These are phyloP conservation scores for Xenopus laevis DNA, from an alignment of 2,113 vertebrate genomes.

Conservation along the genomic window DNA sequence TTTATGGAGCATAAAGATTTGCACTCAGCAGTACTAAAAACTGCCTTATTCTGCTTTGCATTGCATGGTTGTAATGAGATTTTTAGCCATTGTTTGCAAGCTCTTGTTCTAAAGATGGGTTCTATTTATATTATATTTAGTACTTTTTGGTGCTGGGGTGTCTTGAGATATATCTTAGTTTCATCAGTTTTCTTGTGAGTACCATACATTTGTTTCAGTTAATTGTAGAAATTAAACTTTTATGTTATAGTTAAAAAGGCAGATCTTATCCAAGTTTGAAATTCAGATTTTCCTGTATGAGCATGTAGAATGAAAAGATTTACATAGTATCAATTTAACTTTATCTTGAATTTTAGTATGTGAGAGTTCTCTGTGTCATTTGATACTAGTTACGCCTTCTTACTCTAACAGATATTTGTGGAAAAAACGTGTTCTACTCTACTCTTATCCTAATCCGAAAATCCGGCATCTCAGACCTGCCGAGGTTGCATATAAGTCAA, in stretches of 20 bases:
- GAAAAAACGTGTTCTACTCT: too few species aligned
- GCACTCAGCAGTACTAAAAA: conserved; percentile 36
- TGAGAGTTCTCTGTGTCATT: too few species aligned
- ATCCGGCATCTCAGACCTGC: too few species aligned
- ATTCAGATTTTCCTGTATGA: conserved; percentile 34
- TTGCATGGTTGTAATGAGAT: conserved; percentile 45
- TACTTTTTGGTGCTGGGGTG: conserved; percentile 26
- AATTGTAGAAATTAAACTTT: conserved; percentile 41
- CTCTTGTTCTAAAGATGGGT: conserved; percentile 39
- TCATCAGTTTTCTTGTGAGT: conserved; percentile 25
- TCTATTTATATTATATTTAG: conserved; percentile 33
- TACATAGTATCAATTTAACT: too few species aligned
- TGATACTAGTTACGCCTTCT: too few species aligned
- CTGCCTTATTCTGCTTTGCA: conserved; percentile 37
- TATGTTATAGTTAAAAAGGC: conserved; percentile 5
- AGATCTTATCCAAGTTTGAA: conserved; percentile 15
- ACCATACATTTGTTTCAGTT: conserved; percentile 22
- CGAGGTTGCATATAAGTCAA: too few species aligned
- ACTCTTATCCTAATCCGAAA: too few species aligned
- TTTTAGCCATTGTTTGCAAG: conserved; percentile 42
- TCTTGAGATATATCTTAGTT: conserved; percentile 40
- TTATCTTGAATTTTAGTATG: too few species aligned
- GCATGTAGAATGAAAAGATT: conserved; percentile 13
- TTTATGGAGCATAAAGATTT: conserved; percentile 46
- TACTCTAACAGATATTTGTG: too few species aligned